Evolutionary conservation across 1,140 invertebrate species (phyloP).

Genomic region (Drosophila quadrilineata): DNA sequence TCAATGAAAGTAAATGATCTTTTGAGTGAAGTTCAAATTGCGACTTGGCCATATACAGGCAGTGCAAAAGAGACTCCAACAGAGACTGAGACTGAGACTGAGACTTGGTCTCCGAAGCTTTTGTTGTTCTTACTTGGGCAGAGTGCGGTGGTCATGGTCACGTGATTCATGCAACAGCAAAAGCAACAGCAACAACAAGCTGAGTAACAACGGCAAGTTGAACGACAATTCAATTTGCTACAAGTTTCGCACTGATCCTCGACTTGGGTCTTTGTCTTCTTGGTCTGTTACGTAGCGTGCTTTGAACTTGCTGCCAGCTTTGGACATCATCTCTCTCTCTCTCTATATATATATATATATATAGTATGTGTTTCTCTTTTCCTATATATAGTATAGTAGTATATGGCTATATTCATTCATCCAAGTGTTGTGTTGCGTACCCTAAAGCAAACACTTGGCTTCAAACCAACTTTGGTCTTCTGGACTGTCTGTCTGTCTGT

Average conservation of each 20-base stretch:
- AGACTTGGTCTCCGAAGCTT: constrained; percentile 36
- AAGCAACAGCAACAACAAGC: constrained; percentile 15
- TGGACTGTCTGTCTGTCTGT: no score
- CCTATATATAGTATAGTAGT: no score
- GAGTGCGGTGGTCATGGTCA: constrained; percentile 77
- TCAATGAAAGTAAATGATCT: constrained; percentile 80
- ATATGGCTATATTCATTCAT: constrained; percentile 74
- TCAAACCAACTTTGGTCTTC: constrained; percentile 40
- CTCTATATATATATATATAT: no score
- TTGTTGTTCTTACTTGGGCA: constrained; percentile 63
- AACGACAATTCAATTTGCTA: constrained; percentile 81
- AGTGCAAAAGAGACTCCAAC: constrained; percentile 17
- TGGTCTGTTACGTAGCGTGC: constrained; percentile 74
- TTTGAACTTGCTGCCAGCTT: constrained; percentile 66
- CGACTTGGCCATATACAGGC: constrained; percentile 64
- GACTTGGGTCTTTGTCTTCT: no score
- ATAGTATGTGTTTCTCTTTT: no score
- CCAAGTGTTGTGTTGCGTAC: constrained; percentile 58
- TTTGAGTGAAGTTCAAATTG: constrained; percentile 74
- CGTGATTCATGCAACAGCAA: constrained; percentile 78
- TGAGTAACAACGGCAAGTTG: constrained; percentile 20
- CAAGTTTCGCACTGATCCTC: constrained; percentile 74
- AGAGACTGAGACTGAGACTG: constrained; percentile 15
- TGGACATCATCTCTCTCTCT: constrained; percentile 45
- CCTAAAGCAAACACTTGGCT: background rate